Evolutionary conservation across 2,888 invertebrate genomes (phyloP), one percentile per base, ranked within the genome.

Genomic region (Caenorhabditis sp.): DNA sequence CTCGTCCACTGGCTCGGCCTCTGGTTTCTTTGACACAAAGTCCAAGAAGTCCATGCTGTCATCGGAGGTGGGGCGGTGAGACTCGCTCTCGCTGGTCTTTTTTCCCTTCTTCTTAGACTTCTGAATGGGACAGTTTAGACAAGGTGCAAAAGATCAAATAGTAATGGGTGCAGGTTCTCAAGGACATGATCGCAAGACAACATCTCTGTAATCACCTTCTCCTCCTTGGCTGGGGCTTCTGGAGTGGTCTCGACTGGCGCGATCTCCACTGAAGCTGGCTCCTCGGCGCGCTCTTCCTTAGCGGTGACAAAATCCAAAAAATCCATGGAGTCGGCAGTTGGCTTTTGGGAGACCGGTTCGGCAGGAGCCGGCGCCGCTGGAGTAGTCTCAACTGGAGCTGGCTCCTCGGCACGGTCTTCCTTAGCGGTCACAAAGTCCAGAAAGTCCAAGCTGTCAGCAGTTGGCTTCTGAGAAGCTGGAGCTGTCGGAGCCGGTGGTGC

Each of bases 381-480:
- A 32, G 59, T 45, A 32, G 27, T 59, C 35, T 66, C 61, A 20
- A 62, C 65, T 17, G 22, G 32, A 32, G 53, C 55, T 24, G 46
- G 27, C 13, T 30, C 45, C 22, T 59, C 59, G 22, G 9, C 6
- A 20, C 45, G 22, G n/a, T 65, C 65, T 26, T 22, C 17, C 24
- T 74, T 76, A 4, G 61, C 72, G 7, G 79, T 66, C 1, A 77
- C 79, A 30, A 77, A 79, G 61, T 77, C 77, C 7, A 77, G 35
- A 37, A 77, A 76, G 63, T 76, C 79, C 52, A 77, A 50, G 37
- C 32, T 61, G 13, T 79, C 79, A 45, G 73, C 79, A 20, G 78
- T 68, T 27, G 66, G 66, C 50, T 68, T 68, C 30, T 68, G 32
- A 1, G 59, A 56, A 2, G 24, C 61, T 24, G 59, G 45, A 30